phyloP scores from a whole-genome alignment of 2,888 invertebrate species.

The Noctua fimbriata region DNA sequence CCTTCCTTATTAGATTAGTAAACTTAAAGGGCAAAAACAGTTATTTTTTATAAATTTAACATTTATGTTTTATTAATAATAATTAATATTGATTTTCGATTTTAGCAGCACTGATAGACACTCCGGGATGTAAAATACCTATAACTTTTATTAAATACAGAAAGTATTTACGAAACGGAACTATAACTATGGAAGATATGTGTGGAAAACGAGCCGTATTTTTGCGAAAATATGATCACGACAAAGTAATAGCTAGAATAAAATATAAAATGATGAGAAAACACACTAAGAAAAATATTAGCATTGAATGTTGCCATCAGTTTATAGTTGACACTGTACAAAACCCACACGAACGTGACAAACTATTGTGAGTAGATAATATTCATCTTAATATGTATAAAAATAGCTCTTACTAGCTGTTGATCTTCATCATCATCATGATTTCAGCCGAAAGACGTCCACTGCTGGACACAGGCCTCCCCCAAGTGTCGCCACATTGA shows the following conservation, averaged over 20 bases:
- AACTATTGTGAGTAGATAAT: constrained; percentile 39
- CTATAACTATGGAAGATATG: constrained; percentile 54
- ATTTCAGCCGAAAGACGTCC: too few relatives aligned
- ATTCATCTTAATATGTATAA: background rate
- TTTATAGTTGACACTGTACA: constrained; percentile 70
- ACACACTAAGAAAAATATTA: constrained; percentile 71
- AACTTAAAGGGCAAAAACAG: too few relatives aligned
- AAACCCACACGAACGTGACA: constrained; percentile 53
- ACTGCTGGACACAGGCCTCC: too few relatives aligned
- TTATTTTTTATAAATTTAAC: too few relatives aligned
- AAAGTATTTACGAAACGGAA: constrained; percentile 61
- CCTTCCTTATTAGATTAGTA: too few relatives aligned
- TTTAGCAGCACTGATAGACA: constrained; percentile 77
- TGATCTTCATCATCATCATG: too few relatives aligned
- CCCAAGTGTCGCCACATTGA: too few relatives aligned
- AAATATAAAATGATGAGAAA: constrained; percentile 73
- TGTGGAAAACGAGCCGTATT: constrained; percentile 82
- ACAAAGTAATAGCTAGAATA: constrained; percentile 75
- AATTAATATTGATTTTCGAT: constrained; percentile 43
- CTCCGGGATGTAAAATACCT: constrained; percentile 83
- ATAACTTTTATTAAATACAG: constrained; percentile 72
- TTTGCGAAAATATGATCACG: constrained; percentile 74
- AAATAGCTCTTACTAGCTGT: too few relatives aligned
- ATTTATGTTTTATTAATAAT: background rate
- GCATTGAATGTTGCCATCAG: constrained; percentile 81